Conservation (phyloP, 1,140 invertebrate genomes). For the Potamilus streckersoni region DNA sequence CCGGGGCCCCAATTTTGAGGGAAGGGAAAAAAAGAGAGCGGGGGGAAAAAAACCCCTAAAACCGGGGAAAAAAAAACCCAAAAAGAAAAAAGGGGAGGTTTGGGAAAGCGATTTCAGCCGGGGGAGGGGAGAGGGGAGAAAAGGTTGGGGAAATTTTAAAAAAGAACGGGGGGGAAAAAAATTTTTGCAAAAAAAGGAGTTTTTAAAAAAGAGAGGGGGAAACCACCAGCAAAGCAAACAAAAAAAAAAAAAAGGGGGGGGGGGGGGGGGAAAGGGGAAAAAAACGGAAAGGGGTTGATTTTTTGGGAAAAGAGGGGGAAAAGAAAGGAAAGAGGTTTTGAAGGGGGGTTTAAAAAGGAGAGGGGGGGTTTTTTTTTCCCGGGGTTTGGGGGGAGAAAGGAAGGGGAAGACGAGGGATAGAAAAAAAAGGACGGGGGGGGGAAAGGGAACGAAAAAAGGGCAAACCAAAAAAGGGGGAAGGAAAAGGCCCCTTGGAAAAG, state of each 20-base stretch:
- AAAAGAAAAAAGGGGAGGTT: too few relatives aligned
- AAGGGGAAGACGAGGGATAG: slow-evolving; percentile 1
- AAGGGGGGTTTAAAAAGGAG: background rate
- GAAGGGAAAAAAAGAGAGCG: background rate
- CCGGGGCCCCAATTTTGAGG: background rate
- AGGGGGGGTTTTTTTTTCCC: background rate
- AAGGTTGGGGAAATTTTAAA: background rate
- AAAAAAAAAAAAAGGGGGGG: background rate
- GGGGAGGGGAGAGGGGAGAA: background rate
- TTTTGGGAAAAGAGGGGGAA: background rate
- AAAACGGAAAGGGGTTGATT: background rate
- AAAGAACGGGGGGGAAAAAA: background rate
- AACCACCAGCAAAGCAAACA: background rate
- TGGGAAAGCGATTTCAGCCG: background rate
- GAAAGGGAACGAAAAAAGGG: background rate
- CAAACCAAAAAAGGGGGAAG: background rate
- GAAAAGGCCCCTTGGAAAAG: background rate
- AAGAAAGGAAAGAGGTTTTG: background rate
- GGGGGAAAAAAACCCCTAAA: too few relatives aligned
- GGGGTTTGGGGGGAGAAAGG: background rate
- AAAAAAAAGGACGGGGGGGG: slow-evolving; percentile 1
- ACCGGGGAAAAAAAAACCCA: too few relatives aligned
- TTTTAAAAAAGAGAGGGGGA: background rate
- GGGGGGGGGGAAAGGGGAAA: background rate
- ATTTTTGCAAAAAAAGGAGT: background rate